Evolutionary conservation across 1,140 invertebrate species (phyloP).

Genomic region (Acromyrmex heyeri): DNA sequence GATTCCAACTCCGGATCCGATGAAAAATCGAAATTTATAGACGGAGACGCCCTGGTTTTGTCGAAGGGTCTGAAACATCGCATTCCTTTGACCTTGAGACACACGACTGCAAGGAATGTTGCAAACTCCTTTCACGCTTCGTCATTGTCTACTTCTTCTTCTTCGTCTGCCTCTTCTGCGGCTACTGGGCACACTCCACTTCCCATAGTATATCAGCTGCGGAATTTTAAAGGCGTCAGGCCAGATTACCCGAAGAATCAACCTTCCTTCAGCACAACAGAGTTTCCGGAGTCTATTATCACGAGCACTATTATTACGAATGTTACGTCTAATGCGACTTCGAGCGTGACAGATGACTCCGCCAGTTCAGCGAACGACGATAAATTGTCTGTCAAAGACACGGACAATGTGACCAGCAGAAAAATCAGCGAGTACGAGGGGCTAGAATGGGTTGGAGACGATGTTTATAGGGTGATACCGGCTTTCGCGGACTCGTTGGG

Average conservation of each 20-base stretch:
- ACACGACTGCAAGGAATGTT: constrained; percentile 44
- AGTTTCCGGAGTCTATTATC: neutral
- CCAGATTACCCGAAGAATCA: constrained; percentile 5
- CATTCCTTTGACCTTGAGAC: constrained; percentile 34
- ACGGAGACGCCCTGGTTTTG: neutral
- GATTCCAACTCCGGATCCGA: constrained; percentile 79
- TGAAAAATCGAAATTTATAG: constrained; percentile 56
- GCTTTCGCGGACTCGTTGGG: constrained; percentile 67
- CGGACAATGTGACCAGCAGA: constrained; percentile 20
- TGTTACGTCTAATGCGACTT: neutral
- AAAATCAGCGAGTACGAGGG: constrained; percentile 81
- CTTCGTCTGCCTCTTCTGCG: constrained; percentile 41
- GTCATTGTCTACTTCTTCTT: constrained; percentile 37
- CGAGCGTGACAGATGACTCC: neutral
- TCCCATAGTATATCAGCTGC: constrained; percentile 67
- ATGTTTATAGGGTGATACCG: constrained; percentile 84
- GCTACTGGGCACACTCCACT: constrained; percentile 55
- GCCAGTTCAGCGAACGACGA: neutral
- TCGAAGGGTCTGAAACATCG: constrained; percentile 47
- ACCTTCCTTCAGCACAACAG: neutral
- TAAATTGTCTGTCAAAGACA: neutral
- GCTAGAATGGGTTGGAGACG: constrained; percentile 84
- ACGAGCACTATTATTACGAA: neutral
- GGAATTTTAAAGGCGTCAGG: constrained; percentile 16
- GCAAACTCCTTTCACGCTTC: constrained; percentile 72